Base-by-base conservation (phyloP, 2,113 vertebrate genomes). In the Salvelinus sp. region DNA sequence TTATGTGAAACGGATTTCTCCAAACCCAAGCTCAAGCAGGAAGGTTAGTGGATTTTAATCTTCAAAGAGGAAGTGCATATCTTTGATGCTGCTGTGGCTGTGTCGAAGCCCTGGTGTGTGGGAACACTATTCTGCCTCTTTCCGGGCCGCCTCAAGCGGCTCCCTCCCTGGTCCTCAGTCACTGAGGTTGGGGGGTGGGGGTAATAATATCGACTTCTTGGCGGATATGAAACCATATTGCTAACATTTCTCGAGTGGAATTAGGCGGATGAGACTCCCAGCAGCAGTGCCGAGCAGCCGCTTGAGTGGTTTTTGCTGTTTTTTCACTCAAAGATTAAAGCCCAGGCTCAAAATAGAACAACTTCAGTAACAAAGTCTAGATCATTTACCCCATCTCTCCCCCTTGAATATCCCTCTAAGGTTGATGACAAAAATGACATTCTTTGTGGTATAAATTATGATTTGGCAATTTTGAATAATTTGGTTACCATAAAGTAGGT, bases 61-160 rank as follows among this genome's bases (percentile, higher is more conserved):
- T 73, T 78, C 33, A 80, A 72, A 83, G 79, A 78, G 65, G 73
- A 79, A 82, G 74, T 60, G 74, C 68, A 79, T 66, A 73, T 76
- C 72, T 80, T 72, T 67, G 72, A 82, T 70, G 76, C 74, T 76
- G 76, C 30, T 20, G 58, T 60, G 16, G 16, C 14, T 66, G 66
- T 44, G 38, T 72, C 4, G 4, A 18, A 54, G 50, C 33, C 70
- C 66, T 67, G 14, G 50, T 79, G 75, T 83, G 81, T 81, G 74
- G 76, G 78, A 81, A 74, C 33, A 20, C 38, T 70, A 74, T 70
- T 82, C 72, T 74, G 44, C 38, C 44, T 54, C 57, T 69, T 73
- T 79, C 50, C 14, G 69, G 60, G 57, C 38, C 28, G 71, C 73
- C 57, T 72, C 30, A 9, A 4, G 16, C 14, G 38, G 27, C 23